Conservation (phyloP, 2,113 vertebrate genomes). For the Aspiorhynchus laticeps region DNA sequence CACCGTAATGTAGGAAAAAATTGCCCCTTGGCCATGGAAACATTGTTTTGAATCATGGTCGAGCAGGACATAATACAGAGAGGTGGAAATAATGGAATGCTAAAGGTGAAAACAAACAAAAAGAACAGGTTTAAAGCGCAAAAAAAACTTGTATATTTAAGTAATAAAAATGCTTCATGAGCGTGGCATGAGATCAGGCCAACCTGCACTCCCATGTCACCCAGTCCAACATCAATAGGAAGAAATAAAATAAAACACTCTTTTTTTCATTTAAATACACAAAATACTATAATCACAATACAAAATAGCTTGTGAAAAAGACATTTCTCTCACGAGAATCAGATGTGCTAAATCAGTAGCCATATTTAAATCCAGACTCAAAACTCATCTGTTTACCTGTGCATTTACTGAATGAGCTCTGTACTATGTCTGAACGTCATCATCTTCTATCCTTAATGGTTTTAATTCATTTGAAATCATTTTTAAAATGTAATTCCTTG, state of each 20-base stretch:
- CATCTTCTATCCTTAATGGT: no score
- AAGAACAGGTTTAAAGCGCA: neutral
- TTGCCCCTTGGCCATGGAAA: slow-evolving; percentile 21
- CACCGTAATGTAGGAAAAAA: slow-evolving; percentile 19
- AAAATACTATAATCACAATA: neutral
- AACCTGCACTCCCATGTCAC: neutral
- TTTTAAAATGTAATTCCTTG: no score
- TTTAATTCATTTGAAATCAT: no score
- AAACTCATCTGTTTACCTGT: no score
- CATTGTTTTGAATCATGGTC: neutral
- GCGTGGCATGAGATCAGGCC: neutral
- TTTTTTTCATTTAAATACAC: neutral
- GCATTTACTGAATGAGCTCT: no score
- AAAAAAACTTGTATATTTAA: slow-evolving; percentile 20
- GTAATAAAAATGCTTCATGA: neutral
- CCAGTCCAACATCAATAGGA: neutral
- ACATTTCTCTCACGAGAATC: no score
- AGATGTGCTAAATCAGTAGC: no score
- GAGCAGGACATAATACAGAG: neutral
- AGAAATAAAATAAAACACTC: neutral
- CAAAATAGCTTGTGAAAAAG: neutral
- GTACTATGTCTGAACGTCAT: no score
- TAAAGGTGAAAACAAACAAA: slow-evolving; percentile 23
- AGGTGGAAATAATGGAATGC: slow-evolving; percentile 26
- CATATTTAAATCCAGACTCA: no score